Percentiles rank a stretch among this genome's conserved stretches.
phyloP scores from a whole-genome alignment of 2,888 invertebrate species.

The Eurois occulta region DNA sequence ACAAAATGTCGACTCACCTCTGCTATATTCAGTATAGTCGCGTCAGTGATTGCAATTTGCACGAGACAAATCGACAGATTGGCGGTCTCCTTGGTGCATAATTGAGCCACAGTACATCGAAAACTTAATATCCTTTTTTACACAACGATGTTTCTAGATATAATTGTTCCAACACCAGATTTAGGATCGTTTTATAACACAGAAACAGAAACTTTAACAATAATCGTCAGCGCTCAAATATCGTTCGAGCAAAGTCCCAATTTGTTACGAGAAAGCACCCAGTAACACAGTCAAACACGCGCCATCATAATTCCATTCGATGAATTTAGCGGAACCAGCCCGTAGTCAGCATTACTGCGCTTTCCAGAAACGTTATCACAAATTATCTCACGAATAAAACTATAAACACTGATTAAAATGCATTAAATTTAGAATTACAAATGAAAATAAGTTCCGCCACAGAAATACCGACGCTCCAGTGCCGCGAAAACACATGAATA shows the following conservation, averaged over 20 bases:
- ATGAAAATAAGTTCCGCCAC: constrained; percentile 82
- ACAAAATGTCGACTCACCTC: constrained; percentile 73
- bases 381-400: constrained; percentile 69
- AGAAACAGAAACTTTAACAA: constrained; percentile 78
- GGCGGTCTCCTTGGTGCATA: constrained; percentile 74
- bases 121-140: constrained; percentile 87
- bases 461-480: constrained; percentile 75
- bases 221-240: constrained; percentile 76
- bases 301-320: constrained; percentile 82
- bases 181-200: constrained; percentile 68
- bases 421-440: constrained; percentile 70
- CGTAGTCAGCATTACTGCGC: constrained; percentile 54
- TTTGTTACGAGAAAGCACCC: constrained; percentile 83
- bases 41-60: constrained; percentile 76
- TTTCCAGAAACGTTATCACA: constrained; percentile 60
- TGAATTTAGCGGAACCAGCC: constrained; percentile 63
- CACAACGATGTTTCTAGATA: constrained; percentile 67
- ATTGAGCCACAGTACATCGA: constrained; percentile 75
- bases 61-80: constrained; percentile 75
- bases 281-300: constrained; percentile 83
- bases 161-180: constrained; percentile 66
- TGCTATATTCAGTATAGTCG: constrained; percentile 69
- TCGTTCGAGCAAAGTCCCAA: constrained; percentile 82
- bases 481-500: constrained; percentile 85
- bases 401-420: constrained; percentile 63